These are phyloP conservation scores for Lasioglossum figueresi DNA, from an alignment of 2,888 invertebrate species.

Conservation along the genomic window DNA sequence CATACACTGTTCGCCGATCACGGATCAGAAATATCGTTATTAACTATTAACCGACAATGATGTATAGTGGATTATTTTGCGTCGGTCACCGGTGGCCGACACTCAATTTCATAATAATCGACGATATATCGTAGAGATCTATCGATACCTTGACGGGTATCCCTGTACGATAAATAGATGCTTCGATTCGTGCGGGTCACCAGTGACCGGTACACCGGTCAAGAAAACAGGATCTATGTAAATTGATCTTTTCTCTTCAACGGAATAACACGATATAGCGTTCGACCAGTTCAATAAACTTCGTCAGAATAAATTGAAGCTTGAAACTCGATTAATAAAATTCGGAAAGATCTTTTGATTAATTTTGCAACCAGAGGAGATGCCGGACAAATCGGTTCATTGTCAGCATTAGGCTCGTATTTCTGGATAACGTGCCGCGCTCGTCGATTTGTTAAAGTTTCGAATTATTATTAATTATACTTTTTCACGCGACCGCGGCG, in stretches of 20 bases:
- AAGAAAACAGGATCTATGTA: neutral
- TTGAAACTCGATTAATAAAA: neutral
- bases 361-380: neutral
- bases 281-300: neutral
- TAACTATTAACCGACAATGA: neutral
- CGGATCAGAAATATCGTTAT: neutral
- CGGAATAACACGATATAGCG: neutral
- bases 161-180: neutral
- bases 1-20: neutral
- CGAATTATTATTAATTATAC: conserved; percentile 18
- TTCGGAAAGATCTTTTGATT: neutral
- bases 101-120: neutral
- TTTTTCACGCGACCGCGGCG: neutral
- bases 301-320: neutral
- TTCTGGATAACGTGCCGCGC: neutral
- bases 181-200: neutral
- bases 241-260: neutral
- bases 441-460: neutral
- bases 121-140: too few relatives aligned
- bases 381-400: conserved; percentile 20
- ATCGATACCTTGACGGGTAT: neutral
- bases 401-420: neutral
- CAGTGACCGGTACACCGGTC: too few relatives aligned
- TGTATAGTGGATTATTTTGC: neutral
- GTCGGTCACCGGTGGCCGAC: neutral